Evolutionary conservation across 1,140 invertebrate genomes (phyloP), one percentile per base, ranked within the genome.

Genomic region (Cotesia chilonis): DNA sequence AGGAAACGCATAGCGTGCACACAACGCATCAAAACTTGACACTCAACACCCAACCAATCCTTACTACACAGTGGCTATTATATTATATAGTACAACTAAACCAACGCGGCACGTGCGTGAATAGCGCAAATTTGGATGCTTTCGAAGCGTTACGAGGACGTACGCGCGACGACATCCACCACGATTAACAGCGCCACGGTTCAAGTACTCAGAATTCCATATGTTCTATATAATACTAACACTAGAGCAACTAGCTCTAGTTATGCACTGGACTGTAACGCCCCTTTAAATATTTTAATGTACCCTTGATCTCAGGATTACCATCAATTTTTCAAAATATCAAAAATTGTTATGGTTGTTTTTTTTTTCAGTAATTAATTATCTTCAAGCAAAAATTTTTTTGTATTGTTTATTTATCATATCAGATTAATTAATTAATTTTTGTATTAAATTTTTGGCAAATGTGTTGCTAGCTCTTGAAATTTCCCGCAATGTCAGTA

Each of bases 1-100:
- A 73, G 73, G 64, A 77, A 80, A 71, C 68, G 61, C 70, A 72
- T 72, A 64, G 70, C 70, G 64, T 72, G 70, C 70, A 72, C 55
- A 37, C 55, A 66, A 35, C 47, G 59, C 71, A 68, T 73, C 59
- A 69, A 36, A 64, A 52, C 71, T 68, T 59, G 38, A 68, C 71
- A 65, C 70, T 72, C 65, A 36, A 66, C 66, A 37, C 28, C 41
- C 41, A 47, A 47, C 36, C 67, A 37, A 72, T 59, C 70, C 70
- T 9, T 41, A 59, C 38, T 59, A 54, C 28, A 17, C 64, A 3
- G 7, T 36, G 37, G 28, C 28, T 28, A 28, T 28, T 28, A 28
- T 28, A 28, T 28, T 28, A 28, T 28, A 28, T 28, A 28, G 28
- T 28, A 2, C 28, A 28, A 28, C 28, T 28, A 28, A 28, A 28